Evolutionary conservation across 2,888 invertebrate genomes (phyloP), one percentile per base, ranked within the genome.

Genomic region (Agonopterix heracliana): DNA sequence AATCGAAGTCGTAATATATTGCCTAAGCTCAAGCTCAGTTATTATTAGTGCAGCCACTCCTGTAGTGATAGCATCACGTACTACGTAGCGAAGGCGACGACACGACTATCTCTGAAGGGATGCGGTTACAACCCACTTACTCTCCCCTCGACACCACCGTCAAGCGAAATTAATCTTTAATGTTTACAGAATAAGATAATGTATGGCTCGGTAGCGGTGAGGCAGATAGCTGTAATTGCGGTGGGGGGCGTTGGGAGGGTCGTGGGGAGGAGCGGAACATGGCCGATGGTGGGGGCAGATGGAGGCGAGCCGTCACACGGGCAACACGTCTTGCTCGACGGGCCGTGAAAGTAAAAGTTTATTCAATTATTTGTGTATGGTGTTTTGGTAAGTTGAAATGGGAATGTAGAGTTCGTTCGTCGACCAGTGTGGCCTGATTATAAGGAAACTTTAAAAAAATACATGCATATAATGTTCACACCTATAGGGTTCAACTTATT

Each of bases 161-260:
- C 69, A 63, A 53, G 62, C 71, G 60, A 84, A 74, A 81, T 79
- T 81, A 81, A 84, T 81, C 87, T 83, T 82, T 87, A 85, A 80
- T 68, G 50, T 63, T 58, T 59, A 57, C 59, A 63, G 54, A 56
- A 66, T 82, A 87, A 78, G 81, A 81, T 74, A 71, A 72, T 71
- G 66, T 79, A 78, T 78, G 68, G 68, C 66, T 68, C 66, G 75
- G 60, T 67, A 69, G 69, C 66, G 68, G 66, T 65, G 67, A 67
- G 66, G 65, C 68, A 68, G 73, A 70, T 73, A 71, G 69, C 63
- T 72, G 72, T 82, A 78, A 80, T 80, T 78, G 81, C 71, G 74
- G 80, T 72, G 79, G 82, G 76, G 74, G 86, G 86, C 84, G 85
- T 74, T 84, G 83, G 86, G 87, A 78, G 86, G 83, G 73, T 60